A percentile compares a stretch with the other conserved stretches of the same genome.
These are phyloP conservation scores for Globia sparganii DNA, from an alignment of 2,888 invertebrate genomes.

Conservation along the genomic window DNA sequence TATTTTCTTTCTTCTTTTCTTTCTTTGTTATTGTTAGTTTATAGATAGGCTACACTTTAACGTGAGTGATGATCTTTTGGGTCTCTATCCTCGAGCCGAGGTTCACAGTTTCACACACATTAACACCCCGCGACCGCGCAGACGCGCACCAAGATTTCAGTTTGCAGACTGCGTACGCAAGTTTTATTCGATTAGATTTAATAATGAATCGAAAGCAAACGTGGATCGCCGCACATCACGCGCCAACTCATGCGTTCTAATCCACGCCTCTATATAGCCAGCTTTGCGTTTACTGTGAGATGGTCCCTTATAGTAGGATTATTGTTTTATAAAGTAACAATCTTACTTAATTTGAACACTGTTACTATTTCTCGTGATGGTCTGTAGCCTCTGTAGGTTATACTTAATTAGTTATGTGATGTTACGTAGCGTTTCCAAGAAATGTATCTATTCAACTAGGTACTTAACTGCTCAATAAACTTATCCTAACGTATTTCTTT, in stretches of 20 bases:
- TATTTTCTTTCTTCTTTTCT: too few species aligned
- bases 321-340: neutral
- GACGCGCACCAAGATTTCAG: neutral
- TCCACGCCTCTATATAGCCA: neutral
- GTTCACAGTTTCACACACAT: neutral
- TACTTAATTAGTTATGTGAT: neutral
- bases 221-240: neutral
- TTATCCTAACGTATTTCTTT: neutral
- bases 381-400: neutral
- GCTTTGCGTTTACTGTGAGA: constrained; percentile 3
- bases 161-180: neutral
- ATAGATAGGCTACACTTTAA: neutral
- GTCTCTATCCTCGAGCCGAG: neutral
- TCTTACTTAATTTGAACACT: neutral
- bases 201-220: neutral
- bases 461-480: neutral
- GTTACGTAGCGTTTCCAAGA: neutral
- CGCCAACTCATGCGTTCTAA: neutral
- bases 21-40: neutral
- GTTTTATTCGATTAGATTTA: neutral
- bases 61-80: too few species aligned
- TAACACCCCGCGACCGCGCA: neutral
- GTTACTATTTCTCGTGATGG: neutral
- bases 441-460: neutral
- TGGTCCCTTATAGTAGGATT: neutral